Conservation (phyloP, 2,113 vertebrate genomes). For the Phycodurus eques region DNA sequence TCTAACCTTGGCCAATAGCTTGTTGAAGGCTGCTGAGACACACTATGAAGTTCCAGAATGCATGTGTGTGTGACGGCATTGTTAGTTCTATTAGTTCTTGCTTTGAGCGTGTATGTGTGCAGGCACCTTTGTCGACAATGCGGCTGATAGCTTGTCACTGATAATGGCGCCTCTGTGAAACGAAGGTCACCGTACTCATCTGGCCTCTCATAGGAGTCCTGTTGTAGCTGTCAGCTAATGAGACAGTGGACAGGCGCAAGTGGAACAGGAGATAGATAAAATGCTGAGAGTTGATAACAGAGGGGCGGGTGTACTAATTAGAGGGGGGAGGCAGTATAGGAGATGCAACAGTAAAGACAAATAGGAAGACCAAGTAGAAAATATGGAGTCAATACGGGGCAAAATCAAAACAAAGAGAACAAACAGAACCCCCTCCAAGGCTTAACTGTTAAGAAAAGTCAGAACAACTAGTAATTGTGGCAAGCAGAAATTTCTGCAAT, state of each 20-base stretch:
- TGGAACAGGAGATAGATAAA: constrained; percentile 35
- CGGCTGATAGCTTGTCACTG: constrained; percentile 70
- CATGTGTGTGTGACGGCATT: constrained; percentile 11
- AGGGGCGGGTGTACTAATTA: constrained; percentile 40
- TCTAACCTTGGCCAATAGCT: constrained; percentile 55
- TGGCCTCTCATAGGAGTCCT: constrained; percentile 60
- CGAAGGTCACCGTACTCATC: constrained; percentile 70
- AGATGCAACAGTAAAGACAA: background rate
- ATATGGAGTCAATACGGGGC: background rate
- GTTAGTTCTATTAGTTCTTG: constrained; percentile 19
- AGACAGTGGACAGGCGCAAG: constrained; percentile 42
- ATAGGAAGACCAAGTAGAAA: background rate
- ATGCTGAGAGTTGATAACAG: constrained; percentile 29
- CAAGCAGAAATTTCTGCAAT: background rate
- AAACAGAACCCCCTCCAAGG: background rate
- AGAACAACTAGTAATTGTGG: background rate
- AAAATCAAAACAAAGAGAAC: constrained; percentile 12
- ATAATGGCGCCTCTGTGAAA: constrained; percentile 58
- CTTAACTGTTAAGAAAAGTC: background rate
- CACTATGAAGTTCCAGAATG: constrained; percentile 29
- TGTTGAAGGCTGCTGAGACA: constrained; percentile 53
- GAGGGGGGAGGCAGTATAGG: background rate
- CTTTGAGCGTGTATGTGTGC: constrained; percentile 3
- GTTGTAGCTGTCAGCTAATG: constrained; percentile 67
- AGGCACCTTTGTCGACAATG: constrained; percentile 37